Evolutionary conservation across 2,888 invertebrate species (phyloP).

Genomic region (Papilio protenor): DNA sequence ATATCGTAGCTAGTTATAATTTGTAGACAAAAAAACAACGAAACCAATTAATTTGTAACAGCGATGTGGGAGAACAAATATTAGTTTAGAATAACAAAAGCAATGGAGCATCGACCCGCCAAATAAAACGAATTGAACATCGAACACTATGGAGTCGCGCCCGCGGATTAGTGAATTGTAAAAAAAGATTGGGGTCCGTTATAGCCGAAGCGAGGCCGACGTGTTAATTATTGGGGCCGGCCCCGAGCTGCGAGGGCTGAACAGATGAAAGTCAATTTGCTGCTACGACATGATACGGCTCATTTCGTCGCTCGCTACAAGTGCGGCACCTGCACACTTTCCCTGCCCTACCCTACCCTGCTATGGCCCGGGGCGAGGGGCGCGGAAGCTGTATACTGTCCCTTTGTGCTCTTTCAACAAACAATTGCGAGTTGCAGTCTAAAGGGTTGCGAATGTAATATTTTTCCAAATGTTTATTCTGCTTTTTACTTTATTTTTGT

Average conservation of each 20-base stretch:
- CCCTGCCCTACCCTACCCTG: conserved; percentile 56
- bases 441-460: conserved; percentile 34
- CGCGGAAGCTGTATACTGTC: conserved; percentile 42
- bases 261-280: conserved; percentile 87
- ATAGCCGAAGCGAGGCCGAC: conserved; percentile 76
- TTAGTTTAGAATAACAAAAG: conserved; percentile 25
- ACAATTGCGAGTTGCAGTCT: conserved; percentile 52
- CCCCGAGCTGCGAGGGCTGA: conserved; percentile 66
- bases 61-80: conserved; percentile 16
- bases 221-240: conserved; percentile 85
- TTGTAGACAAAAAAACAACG: conserved; percentile 2
- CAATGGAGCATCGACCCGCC: conserved; percentile 43
- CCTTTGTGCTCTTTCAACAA: conserved; percentile 64
- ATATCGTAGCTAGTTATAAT: not conserved
- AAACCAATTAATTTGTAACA: conserved; percentile 36
- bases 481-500: not conserved
- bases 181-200: conserved; percentile 78
- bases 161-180: conserved; percentile 83
- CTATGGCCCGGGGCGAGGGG: conserved; percentile 54
- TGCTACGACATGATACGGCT: conserved; percentile 87
- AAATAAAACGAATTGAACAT: conserved; percentile 68
- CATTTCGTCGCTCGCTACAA: conserved; percentile 84
- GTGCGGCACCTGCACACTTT: conserved; percentile 82
- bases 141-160: conserved; percentile 72
- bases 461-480: conserved; percentile 25